phyloP scores from a whole-genome alignment of 2,888 invertebrate species.

The Antheraea yamamai region DNA sequence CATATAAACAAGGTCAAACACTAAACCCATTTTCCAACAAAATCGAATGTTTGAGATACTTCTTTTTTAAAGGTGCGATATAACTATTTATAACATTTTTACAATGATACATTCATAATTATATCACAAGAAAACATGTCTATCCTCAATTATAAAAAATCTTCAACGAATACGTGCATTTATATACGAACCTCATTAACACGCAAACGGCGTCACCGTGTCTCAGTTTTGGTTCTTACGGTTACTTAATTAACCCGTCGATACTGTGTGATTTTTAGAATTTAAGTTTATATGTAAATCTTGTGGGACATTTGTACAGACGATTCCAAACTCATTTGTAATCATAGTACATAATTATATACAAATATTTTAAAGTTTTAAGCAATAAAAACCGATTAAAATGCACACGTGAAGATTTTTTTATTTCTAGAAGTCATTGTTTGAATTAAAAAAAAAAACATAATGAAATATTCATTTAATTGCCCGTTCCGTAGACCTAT shows the following conservation, averaged over 20 bases:
- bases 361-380: conserved; percentile 40
- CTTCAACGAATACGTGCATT: neutral
- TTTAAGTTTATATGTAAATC: conserved; percentile 19
- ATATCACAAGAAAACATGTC: too few species aligned
- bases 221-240: conserved; percentile 1
- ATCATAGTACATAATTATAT: conserved; percentile 38
- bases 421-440: conserved; percentile 29
- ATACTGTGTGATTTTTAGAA: neutral
- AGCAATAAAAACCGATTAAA: conserved; percentile 45
- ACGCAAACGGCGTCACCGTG: conserved; percentile 4
- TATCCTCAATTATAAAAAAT: neutral
- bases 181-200: conserved; percentile 2
- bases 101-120: too few species aligned
- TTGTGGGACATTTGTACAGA: conserved; percentile 20
- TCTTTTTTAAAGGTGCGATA: too few species aligned
- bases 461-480: conserved; percentile 71
- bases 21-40: too few species aligned
- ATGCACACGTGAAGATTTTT: conserved; percentile 40
- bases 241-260: neutral
- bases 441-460: conserved; percentile 39
- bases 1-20: too few species aligned
- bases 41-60: too few species aligned
- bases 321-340: conserved; percentile 41
- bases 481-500: conserved; percentile 53
- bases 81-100: too few species aligned